phyloP scores from a whole-genome alignment of 2,113 vertebrate species.

The Verasper variegatus region DNA sequence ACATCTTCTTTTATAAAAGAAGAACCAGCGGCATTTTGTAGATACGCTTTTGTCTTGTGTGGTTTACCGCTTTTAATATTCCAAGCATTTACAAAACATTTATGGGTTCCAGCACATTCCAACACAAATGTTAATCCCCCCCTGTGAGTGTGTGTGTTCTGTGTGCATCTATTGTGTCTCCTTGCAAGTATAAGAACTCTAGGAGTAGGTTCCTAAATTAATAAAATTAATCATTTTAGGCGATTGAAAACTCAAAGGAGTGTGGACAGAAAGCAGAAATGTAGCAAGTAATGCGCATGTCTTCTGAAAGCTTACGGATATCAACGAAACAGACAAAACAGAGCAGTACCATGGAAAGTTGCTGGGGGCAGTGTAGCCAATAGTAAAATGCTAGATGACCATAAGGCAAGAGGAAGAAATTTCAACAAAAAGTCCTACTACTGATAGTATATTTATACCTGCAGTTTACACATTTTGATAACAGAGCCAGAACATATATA shows the following conservation, averaged over 20 bases:
- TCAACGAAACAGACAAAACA: background rate
- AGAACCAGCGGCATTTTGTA: constrained; percentile 10
- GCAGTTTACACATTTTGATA: background rate
- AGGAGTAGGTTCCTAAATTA: constrained; percentile 10
- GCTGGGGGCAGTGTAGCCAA: too few relatives aligned
- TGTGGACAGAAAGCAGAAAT: too few relatives aligned
- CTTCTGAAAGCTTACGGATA: too few relatives aligned
- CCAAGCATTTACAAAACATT: constrained; percentile 41
- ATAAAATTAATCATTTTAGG: too few relatives aligned
- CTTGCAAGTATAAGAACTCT: background rate
- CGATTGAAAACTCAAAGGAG: too few relatives aligned
- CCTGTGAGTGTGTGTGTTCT: background rate
- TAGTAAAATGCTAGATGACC: too few relatives aligned
- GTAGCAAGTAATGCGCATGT: too few relatives aligned
- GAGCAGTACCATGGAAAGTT: background rate
- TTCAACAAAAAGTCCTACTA: too few relatives aligned
- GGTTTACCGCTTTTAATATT: constrained; percentile 46
- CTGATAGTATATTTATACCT: too few relatives aligned
- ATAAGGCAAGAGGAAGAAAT: too few relatives aligned
- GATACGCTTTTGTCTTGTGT: constrained; percentile 37
- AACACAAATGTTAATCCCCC: background rate
- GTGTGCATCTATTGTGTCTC: background rate
- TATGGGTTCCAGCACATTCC: constrained; percentile 5
- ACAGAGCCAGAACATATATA: background rate
- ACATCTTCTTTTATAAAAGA: constrained; percentile 5